Percentiles rank a stretch among this genome's conserved stretches.
Conservation (phyloP, 2,113 vertebrate species). For the Muntiacus reevesi region DNA sequence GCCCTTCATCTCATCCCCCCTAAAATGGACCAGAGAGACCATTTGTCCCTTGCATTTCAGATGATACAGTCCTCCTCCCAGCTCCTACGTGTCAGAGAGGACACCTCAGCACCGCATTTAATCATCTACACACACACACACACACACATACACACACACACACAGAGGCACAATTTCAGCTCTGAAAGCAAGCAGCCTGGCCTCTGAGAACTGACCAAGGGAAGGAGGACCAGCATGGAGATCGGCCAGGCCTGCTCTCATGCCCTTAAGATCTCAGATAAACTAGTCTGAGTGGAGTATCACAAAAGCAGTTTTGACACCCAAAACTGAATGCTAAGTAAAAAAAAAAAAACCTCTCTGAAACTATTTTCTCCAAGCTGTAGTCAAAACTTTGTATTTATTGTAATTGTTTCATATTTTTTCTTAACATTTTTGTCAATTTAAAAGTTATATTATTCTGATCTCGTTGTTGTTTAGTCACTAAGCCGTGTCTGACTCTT, state of each 20-base stretch:
- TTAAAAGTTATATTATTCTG: neutral
- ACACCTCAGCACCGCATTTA: neutral
- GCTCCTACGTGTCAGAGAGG: conserved; percentile 8
- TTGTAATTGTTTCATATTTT: neutral
- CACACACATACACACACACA: accelerated
- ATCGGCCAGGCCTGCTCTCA: neutral
- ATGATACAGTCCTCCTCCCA: conserved; percentile 28
- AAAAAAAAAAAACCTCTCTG: neutral
- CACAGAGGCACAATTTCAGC: neutral
- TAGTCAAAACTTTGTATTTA: too few relatives aligned
- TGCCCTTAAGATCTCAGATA: neutral
- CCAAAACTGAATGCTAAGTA: neutral
- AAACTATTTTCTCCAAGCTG: neutral
- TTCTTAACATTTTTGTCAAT: neutral
- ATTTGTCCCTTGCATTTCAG: conserved; percentile 25
- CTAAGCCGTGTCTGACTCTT: neutral
- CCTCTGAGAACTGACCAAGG: neutral
- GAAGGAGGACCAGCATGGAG: accelerated
- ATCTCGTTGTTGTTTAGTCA: neutral
- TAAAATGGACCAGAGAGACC: neutral
- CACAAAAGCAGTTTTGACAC: neutral
- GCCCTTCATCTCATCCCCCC: neutral
- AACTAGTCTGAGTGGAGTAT: too few relatives aligned
- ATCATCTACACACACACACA: neutral
- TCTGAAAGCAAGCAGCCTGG: neutral